Evolutionary conservation across 2,113 vertebrate genomes (phyloP), one percentile per base, ranked within the genome.

Genomic region (Pachyramphus minor): DNA sequence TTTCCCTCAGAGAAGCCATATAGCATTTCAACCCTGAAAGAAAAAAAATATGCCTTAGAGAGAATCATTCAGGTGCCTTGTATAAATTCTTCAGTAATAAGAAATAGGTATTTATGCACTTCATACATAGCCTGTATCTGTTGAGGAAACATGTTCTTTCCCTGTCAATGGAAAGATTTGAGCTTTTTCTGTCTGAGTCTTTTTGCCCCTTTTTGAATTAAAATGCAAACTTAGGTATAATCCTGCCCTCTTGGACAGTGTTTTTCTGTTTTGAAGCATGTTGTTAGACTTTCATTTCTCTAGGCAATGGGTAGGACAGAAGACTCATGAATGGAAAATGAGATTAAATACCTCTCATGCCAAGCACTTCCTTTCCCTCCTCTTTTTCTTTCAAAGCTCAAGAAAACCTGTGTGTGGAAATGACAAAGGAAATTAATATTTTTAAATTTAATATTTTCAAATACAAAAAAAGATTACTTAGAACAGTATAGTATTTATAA

Each of bases 1-100:
- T 95, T 96, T 91, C 83, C 85, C 78, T 80, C 35, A 74, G 77
- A 84, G 95, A 95, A 93, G 67, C 45, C 30, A n/a, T 89, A 74
- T 35, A 93, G 44, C 30, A 69, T 86, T 91, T 96, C 44, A 81
- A 16, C 44, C 35, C 72, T 75, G 69, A 72, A 93, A 86, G 92
- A 76, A 81, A 95, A 95, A 96, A 86, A 93, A 69, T 35, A 45
- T 31, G 15, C 91, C 95, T 96, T n/a, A 27, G 80, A 94, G 60
- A 94, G 33, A 97, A 91, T 82, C 69, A 84, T 90, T 89, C 67
- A 56, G 50, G 45, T 84, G 27, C 74, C 82, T 86, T 92, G 50
- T 81, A 79, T 80, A 79, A 76, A 95, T 96, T 94, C 60, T 83
- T 56, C 50, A 69, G 30, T 62, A 91, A 93, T 73, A 87, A 88